Conservation (phyloP, 53 echinoderm and acorn worm species). For the Arbacia lixula region DNA sequence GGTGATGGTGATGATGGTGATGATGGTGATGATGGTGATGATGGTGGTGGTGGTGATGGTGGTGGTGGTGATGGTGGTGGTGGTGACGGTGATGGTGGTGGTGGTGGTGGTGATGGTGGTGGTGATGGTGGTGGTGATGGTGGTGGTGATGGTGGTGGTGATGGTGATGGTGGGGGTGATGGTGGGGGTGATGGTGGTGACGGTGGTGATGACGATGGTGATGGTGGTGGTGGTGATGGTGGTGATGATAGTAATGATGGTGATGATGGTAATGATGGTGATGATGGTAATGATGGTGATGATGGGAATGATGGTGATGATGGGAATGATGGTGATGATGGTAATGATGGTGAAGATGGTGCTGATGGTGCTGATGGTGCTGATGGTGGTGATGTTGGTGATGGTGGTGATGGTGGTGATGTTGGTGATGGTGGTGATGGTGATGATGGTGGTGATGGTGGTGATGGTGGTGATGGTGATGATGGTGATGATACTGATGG, state of each 20-base stretch:
- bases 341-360: too few relatives aligned
- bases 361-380: too few relatives aligned
- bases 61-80: conserved; percentile 1
- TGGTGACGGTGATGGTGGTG: conserved; percentile 6
- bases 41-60: background rate
- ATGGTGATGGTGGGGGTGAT: too few relatives aligned
- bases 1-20: conserved; percentile 1
- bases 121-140: conserved; percentile 1
- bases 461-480: too few relatives aligned
- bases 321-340: background rate
- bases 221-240: conserved; percentile 1
- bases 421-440: too few relatives aligned
- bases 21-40: conserved; percentile 3
- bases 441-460: too few relatives aligned
- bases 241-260: background rate
- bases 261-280: background rate
- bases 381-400: too few relatives aligned
- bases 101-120: background rate
- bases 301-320: background rate
- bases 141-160: conserved; percentile 1
- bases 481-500: too few relatives aligned
- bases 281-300: background rate
- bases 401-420: too few relatives aligned
- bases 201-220: too few relatives aligned
- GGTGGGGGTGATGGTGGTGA: too few relatives aligned